Conservation (phyloP, 2,113 vertebrate species). For the Rhizomys pruinosus region DNA sequence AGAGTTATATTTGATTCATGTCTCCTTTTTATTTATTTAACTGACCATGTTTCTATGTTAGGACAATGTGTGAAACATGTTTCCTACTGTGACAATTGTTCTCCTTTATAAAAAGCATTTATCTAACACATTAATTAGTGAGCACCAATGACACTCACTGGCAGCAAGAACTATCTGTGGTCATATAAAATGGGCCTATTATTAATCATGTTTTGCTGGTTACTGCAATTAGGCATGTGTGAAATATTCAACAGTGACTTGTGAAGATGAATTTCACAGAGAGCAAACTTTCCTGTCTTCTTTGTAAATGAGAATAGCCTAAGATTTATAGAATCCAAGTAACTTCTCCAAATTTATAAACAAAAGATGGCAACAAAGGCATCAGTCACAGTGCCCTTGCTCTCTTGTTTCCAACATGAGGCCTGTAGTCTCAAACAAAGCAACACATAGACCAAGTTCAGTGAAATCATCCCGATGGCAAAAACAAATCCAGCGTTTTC, state of each 20-base stretch:
- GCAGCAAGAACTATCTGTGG: conserved; percentile 56
- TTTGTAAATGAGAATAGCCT: conserved; percentile 55
- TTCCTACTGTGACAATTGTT: conserved; percentile 5
- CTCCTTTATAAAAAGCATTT: conserved; percentile 14
- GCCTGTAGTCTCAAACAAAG: not conserved
- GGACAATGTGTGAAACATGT: not conserved
- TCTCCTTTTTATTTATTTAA: not conserved
- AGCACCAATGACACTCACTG: conserved; percentile 50
- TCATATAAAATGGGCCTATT: conserved; percentile 67
- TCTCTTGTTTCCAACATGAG: not conserved
- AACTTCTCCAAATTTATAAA: conserved; percentile 55
- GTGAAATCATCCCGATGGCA: not conserved
- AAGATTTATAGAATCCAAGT: conserved; percentile 60
- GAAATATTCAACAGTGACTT: conserved; percentile 62
- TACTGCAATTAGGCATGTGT: conserved; percentile 73
- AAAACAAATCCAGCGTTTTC: not conserved
- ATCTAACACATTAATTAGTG: conserved; percentile 65
- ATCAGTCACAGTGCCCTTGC: not conserved
- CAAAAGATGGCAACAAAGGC: conserved; percentile 29
- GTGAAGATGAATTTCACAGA: conserved; percentile 64
- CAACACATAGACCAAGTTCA: not conserved
- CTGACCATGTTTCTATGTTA: not conserved
- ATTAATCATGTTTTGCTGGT: conserved; percentile 70
- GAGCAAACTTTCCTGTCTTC: not conserved
- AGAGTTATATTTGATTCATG: not conserved